Conservation (phyloP, 2,797 vertebrate species). For the Gouania willdenowi region DNA sequence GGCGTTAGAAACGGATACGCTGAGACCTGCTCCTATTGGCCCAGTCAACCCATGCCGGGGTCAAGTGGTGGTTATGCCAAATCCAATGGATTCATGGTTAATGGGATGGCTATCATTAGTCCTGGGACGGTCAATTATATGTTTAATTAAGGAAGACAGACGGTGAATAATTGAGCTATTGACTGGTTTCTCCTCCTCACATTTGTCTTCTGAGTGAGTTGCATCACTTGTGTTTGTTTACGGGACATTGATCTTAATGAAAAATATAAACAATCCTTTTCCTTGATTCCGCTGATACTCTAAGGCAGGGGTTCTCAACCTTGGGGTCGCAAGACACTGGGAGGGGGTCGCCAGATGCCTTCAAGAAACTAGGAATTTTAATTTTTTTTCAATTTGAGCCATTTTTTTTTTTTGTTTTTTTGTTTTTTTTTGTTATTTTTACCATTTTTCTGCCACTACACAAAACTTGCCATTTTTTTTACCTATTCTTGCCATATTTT, state of each 20-base stretch:
- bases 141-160: constrained; percentile 71
- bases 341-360: too few relatives aligned
- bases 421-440: too few relatives aligned
- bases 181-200: constrained; percentile 44
- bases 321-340: too few relatives aligned
- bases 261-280: constrained; percentile 26
- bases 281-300: constrained; percentile 16
- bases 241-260: constrained; percentile 15
- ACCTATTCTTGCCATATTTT: too few relatives aligned
- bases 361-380: too few relatives aligned
- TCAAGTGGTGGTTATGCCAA: constrained; percentile 64
- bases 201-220: constrained; percentile 48
- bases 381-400: too few relatives aligned
- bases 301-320: too few relatives aligned
- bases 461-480: too few relatives aligned
- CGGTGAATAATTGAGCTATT: constrained; percentile 72
- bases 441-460: too few relatives aligned
- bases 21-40: constrained; percentile 47
- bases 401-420: too few relatives aligned
- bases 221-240: constrained; percentile 18
- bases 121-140: constrained; percentile 61
- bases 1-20: constrained; percentile 41
- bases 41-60: constrained; percentile 47
- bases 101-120: constrained; percentile 62
- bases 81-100: constrained; percentile 54